phyloP scores from a whole-genome alignment of 2,888 invertebrate genomes.

The Caenorhabditis virilis region DNA sequence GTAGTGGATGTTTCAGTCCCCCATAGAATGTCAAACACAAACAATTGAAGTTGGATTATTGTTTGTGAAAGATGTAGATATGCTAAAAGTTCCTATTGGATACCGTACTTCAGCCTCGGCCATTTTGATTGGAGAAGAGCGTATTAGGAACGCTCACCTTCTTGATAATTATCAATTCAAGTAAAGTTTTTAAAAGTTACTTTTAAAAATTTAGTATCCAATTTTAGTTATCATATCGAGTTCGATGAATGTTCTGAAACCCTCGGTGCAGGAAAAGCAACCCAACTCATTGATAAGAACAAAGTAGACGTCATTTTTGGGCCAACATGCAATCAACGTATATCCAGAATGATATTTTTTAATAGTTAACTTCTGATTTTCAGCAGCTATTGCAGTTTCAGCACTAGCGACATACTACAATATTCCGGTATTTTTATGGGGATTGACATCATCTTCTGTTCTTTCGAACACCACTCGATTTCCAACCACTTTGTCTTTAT shows the following conservation, averaged over 20 bases:
- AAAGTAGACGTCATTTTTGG: conserved; percentile 47
- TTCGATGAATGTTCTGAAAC: conserved; percentile 46
- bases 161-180: conserved; percentile 37
- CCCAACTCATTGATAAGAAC: conserved; percentile 17
- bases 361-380: conserved; percentile 1
- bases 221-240: conserved; percentile 23
- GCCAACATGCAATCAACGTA: conserved; percentile 38
- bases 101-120: conserved; percentile 43
- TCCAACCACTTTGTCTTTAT: conserved; percentile 35
- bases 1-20: no score
- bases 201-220: neutral
- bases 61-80: conserved; percentile 21
- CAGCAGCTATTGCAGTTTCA: conserved; percentile 40
- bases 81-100: conserved; percentile 12
- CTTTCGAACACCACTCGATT: conserved; percentile 26
- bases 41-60: conserved; percentile 19
- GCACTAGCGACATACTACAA: conserved; percentile 39
- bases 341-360: neutral
- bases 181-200: conserved; percentile 6
- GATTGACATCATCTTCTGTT: conserved; percentile 24
- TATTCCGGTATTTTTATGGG: conserved; percentile 42
- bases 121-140: conserved; percentile 33
- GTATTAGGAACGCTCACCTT: conserved; percentile 31
- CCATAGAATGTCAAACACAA: neutral
- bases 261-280: conserved; percentile 23